A percentile compares a stretch with the other conserved stretches of the same genome.
These are phyloP conservation scores for Polylopha cassiicola DNA, from an alignment of 2,888 invertebrate species.

Conservation along the genomic window DNA sequence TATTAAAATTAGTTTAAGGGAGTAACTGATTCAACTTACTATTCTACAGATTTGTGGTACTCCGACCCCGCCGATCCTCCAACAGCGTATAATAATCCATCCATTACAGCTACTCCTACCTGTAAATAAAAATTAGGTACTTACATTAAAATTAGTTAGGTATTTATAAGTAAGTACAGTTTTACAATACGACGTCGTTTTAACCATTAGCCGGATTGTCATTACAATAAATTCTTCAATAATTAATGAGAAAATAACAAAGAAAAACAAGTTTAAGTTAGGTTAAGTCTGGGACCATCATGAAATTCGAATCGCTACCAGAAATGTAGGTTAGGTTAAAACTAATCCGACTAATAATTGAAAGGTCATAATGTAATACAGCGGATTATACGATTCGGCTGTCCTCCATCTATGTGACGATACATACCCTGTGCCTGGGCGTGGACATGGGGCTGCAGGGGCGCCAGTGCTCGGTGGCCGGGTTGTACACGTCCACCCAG, in stretches of 20 bases:
- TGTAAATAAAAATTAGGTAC: conserved; percentile 29
- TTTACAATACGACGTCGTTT: too few relatives aligned
- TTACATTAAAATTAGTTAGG: neutral
- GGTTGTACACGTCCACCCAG: conserved; percentile 93
- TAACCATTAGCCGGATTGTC: too few relatives aligned
- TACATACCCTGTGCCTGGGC: conserved; percentile 85
- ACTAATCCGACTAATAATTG: too few relatives aligned
- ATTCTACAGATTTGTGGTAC: conserved; percentile 93
- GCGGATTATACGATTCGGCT: neutral
- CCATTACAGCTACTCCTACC: conserved; percentile 96
- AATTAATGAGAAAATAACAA: neutral
- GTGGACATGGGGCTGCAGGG: conserved; percentile 92
- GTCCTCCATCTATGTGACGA: neutral
- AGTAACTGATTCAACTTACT: conserved; percentile 68
- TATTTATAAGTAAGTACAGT: too few relatives aligned
- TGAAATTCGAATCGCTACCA: too few relatives aligned
- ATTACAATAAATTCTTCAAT: neutral
- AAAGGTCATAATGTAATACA: too few relatives aligned
- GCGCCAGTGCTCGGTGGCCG: conserved; percentile 89
- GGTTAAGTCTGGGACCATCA: too few relatives aligned
- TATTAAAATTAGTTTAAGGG: too few relatives aligned
- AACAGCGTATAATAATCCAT: conserved; percentile 92
- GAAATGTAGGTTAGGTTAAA: too few relatives aligned
- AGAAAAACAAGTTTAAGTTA: too few relatives aligned
- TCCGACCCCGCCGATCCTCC: conserved; percentile 92